These are phyloP conservation scores for Ischnus inquisitorius DNA, from an alignment of 2,888 invertebrate genomes.

Conservation along the genomic window DNA sequence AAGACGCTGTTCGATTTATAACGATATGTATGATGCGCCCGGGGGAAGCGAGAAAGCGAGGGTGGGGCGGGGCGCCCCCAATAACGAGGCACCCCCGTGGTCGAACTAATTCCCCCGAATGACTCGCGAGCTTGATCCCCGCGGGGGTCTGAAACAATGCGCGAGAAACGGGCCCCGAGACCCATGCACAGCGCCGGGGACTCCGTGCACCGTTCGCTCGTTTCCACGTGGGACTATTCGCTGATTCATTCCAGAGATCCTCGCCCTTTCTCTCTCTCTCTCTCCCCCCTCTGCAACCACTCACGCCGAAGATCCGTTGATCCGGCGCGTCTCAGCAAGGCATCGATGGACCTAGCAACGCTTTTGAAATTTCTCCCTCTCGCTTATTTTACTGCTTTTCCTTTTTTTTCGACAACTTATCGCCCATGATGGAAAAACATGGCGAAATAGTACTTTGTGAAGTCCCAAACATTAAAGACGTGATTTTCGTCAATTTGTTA, in stretches of 20 bases:
- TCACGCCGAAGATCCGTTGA: slow-evolving; percentile 49
- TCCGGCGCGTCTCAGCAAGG: not conserved
- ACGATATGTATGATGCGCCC: slow-evolving; percentile 24
- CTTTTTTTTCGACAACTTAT: not conserved
- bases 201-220: slow-evolving; percentile 59
- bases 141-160: slow-evolving; percentile 85
- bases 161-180: slow-evolving; percentile 79
- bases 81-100: slow-evolving; percentile 85
- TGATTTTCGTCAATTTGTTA: not conserved
- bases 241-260: slow-evolving; percentile 73
- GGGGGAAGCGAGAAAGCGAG: slow-evolving; percentile 49
- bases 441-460: no score
- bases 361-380: not conserved
- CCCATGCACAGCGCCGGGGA: slow-evolving; percentile 56
- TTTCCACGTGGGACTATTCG: slow-evolving; percentile 70
- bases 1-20: not conserved
- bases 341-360: not conserved
- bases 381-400: no score
- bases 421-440: not conserved
- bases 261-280: slow-evolving; percentile 16
- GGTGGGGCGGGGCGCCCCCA: slow-evolving; percentile 76
- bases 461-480: not conserved
- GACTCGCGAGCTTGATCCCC: slow-evolving; percentile 83
- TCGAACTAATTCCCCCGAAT: slow-evolving; percentile 85
- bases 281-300: slow-evolving; percentile 38